These are phyloP conservation scores for Heterotilapia buettikoferi DNA, from an alignment of 2,113 vertebrate species.

Conservation along the genomic window DNA sequence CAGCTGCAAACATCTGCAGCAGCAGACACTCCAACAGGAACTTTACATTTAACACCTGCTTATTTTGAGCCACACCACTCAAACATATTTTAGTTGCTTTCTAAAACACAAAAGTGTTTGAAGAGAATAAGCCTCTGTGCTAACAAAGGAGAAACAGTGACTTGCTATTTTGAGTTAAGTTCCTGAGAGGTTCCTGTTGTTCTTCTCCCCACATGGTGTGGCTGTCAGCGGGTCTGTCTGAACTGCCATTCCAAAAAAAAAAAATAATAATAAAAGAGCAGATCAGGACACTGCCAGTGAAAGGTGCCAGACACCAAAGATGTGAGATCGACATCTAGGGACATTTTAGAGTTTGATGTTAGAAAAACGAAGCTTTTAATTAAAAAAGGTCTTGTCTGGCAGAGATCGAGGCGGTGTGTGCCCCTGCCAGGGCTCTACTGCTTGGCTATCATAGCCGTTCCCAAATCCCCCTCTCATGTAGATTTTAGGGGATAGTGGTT, in stretches of 20 bases:
- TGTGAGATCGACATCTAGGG: neutral
- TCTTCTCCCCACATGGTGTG: neutral
- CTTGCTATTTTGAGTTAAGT: neutral
- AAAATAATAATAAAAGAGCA: neutral
- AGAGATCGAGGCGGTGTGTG: neutral
- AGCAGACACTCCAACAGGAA: neutral
- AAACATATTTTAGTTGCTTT: neutral
- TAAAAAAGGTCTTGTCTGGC: accelerated
- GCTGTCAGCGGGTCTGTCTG: neutral
- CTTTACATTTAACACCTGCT: neutral
- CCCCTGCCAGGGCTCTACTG: neutral
- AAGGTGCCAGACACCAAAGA: neutral
- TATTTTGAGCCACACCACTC: neutral
- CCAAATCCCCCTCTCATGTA: neutral
- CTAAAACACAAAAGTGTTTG: neutral
- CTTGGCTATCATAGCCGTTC: neutral
- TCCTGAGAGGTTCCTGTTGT: neutral
- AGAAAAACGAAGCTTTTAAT: neutral
- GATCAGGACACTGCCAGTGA: neutral
- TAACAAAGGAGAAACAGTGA: neutral
- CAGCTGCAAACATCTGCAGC: accelerated
- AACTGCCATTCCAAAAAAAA: neutral
- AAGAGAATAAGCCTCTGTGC: neutral
- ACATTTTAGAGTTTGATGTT: neutral
- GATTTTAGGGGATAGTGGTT: neutral